A percentile compares a stretch with the other conserved stretches of the same genome.
phyloP scores from a whole-genome alignment of 2,797 vertebrate species.

The Sebastolobus altivelis region DNA sequence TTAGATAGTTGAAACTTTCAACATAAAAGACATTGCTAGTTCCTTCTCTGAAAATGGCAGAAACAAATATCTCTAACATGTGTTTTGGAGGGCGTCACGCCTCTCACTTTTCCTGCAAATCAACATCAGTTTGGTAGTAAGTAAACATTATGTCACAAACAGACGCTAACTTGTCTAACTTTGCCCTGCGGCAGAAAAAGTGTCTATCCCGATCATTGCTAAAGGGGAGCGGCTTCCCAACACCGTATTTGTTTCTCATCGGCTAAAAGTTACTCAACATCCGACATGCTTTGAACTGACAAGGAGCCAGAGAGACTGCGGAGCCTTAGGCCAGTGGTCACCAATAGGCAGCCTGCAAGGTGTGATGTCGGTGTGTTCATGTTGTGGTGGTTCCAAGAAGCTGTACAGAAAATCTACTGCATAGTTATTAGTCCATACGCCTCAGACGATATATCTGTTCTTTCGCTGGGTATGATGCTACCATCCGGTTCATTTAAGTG shows the following conservation, averaged over 20 bases:
- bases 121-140: slow-evolving; percentile 6
- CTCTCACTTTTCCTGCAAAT: background rate
- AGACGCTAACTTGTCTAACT: slow-evolving; percentile 9
- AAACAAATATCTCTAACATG: background rate
- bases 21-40: background rate
- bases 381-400: background rate
- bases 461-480: background rate
- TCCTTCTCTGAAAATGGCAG: slow-evolving; percentile 6
- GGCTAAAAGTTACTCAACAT: slow-evolving; percentile 14
- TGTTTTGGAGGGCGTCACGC: background rate
- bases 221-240: background rate
- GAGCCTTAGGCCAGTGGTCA: background rate
- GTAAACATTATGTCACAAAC: slow-evolving; percentile 2
- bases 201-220: background rate
- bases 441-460: background rate
- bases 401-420: background rate
- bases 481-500: background rate
- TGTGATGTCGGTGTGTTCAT: background rate
- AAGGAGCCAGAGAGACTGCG: background rate
- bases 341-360: background rate
- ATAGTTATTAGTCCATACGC: background rate
- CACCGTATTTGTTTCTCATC: background rate
- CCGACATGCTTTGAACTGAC: slow-evolving; percentile 3
- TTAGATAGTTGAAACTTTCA: background rate
- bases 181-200: slow-evolving; percentile 4